These are phyloP conservation scores for Acrossocheilus wenchowensis DNA, from an alignment of 2,797 vertebrate species.

Conservation along the genomic window DNA sequence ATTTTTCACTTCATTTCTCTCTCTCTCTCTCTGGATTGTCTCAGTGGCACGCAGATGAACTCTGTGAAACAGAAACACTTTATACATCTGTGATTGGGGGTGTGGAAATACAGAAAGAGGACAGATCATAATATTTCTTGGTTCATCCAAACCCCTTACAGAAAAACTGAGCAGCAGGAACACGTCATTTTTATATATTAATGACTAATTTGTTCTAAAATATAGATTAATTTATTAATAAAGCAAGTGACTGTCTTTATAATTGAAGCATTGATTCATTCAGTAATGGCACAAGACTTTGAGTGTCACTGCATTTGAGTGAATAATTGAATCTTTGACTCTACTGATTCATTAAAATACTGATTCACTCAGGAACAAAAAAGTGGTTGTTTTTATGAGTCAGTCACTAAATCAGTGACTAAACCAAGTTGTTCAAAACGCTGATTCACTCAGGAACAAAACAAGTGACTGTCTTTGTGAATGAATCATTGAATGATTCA, in stretches of 20 bases:
- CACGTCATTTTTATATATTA: not conserved
- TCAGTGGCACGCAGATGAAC: constrained; percentile 5
- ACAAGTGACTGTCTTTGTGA: not conserved
- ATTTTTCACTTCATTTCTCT: constrained; percentile 72
- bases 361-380: not conserved
- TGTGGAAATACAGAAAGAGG: not conserved
- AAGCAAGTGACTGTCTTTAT: not conserved
- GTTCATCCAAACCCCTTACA: not conserved
- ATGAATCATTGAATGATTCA: not conserved
- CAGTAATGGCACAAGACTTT: not conserved
- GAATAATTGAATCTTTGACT: not conserved
- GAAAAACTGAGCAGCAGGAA: not conserved
- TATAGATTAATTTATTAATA: not conserved
- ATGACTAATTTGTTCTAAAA: not conserved
- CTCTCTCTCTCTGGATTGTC: constrained; percentile 42
- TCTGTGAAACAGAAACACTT: constrained; percentile 6
- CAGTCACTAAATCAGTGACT: too few relatives aligned
- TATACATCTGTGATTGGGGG: not conserved
- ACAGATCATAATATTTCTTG: not conserved
- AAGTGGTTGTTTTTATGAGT: not conserved
- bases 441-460: not conserved
- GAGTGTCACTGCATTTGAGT: not conserved
- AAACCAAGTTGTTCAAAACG: not conserved
- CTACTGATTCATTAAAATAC: not conserved
- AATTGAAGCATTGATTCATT: not conserved